These are phyloP conservation scores for Camponotus fellah DNA, from an alignment of 2,888 invertebrate genomes.

Conservation along the genomic window DNA sequence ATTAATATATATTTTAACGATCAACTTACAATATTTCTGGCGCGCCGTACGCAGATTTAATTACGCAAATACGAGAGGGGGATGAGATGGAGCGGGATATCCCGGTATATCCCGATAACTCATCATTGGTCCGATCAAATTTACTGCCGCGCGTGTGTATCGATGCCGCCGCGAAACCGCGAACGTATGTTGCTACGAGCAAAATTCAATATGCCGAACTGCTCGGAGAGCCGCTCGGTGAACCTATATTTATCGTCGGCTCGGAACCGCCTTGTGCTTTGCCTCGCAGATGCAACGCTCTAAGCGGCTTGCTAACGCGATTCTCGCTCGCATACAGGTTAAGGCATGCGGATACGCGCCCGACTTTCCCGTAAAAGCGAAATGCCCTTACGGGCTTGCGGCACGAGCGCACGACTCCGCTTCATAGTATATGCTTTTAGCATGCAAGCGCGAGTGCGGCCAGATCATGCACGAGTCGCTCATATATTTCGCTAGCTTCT, in stretches of 20 bases:
- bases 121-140: conserved; percentile 51
- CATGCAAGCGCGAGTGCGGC: conserved; percentile 72
- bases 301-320: conserved; percentile 69
- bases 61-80: conserved; percentile 42
- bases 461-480: conserved; percentile 72
- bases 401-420: conserved; percentile 61
- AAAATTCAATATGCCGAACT: conserved; percentile 50
- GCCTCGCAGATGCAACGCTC: conserved; percentile 47
- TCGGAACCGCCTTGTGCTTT: conserved; percentile 9
- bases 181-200: conserved; percentile 50
- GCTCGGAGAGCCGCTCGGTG: conserved; percentile 31
- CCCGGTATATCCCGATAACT: conserved; percentile 45
- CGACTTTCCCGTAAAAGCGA: conserved; percentile 65
- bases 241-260: conserved; percentile 56
- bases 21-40: conserved; percentile 33
- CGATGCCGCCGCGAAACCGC: conserved; percentile 44
- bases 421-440: conserved; percentile 69
- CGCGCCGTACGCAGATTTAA: conserved; percentile 21
- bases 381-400: conserved; percentile 73
- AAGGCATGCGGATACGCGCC: conserved; percentile 54
- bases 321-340: conserved; percentile 67
- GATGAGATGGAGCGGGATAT: conserved; percentile 30
- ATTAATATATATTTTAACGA: conserved; percentile 39
- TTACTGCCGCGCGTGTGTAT: conserved; percentile 39
- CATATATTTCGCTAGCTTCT: conserved; percentile 76